These are phyloP conservation scores for Drosophila ercepeae DNA, from an alignment of 1,140 invertebrate species.

Conservation along the genomic window DNA sequence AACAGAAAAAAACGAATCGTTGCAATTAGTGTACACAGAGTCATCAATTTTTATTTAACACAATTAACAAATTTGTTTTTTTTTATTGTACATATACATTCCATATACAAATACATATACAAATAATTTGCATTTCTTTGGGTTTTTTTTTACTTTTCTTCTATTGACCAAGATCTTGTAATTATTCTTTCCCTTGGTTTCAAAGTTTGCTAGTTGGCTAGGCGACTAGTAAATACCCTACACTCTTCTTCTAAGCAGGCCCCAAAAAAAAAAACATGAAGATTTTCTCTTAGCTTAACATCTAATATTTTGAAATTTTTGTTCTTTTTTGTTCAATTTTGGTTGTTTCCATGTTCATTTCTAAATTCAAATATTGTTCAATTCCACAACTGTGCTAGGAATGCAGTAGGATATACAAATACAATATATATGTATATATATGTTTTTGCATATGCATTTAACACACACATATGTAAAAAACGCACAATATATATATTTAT, in stretches of 20 bases:
- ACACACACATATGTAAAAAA: conserved; percentile 1
- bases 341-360: conserved; percentile 10
- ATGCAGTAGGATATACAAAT: conserved; percentile 70
- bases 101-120: conserved; percentile 66
- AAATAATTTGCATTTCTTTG: conserved; percentile 17
- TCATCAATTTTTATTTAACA: conserved; percentile 68
- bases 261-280: conserved; percentile 14
- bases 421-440: conserved; percentile 32
- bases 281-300: conserved; percentile 26
- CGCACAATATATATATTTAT: too few species aligned
- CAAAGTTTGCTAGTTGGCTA: conserved; percentile 16
- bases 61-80: conserved; percentile 51
- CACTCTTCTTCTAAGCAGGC: conserved; percentile 14
- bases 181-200: too few species aligned
- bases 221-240: conserved; percentile 46
- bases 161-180: too few species aligned
- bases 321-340: conserved; percentile 20
- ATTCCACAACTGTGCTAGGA: conserved; percentile 81
- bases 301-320: conserved; percentile 49
- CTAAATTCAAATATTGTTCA: conserved; percentile 72
- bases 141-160: conserved; percentile 10
- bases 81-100: conserved; percentile 60
- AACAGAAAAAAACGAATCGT: conserved; percentile 1
- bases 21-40: conserved; percentile 42
- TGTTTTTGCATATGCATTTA: conserved; percentile 22